Conservation (phyloP, 2,113 vertebrate species). For the Psittacula cyanocephala region DNA sequence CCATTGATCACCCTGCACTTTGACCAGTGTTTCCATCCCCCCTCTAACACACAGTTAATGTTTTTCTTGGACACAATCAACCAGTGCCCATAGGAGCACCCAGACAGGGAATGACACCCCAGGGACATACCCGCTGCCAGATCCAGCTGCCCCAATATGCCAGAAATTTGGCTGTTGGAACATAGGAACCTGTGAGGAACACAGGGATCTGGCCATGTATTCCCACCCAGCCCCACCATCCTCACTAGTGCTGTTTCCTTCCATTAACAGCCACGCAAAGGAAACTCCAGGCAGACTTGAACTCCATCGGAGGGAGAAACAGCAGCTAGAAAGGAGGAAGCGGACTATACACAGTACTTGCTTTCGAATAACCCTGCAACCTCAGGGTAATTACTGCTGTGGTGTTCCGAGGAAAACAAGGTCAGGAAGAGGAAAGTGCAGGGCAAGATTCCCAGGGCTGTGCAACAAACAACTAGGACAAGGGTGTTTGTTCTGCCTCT, state of each 20-base stretch:
- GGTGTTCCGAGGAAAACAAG: constrained; percentile 26
- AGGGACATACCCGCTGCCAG: background rate
- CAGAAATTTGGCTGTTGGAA: background rate
- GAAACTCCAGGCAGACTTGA: background rate
- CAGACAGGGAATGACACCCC: fast-evolving
- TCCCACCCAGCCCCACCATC: background rate
- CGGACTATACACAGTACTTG: background rate
- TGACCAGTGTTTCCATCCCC: background rate
- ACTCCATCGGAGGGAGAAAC: background rate
- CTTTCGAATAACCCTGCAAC: constrained; percentile 57
- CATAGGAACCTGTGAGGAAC: background rate
- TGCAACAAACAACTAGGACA: constrained; percentile 35
- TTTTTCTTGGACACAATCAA: background rate
- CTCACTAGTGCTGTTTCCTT: background rate
- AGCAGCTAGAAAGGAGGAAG: background rate
- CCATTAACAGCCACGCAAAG: background rate
- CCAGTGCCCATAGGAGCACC: background rate
- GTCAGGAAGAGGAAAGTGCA: background rate
- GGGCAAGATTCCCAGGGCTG: constrained; percentile 47
- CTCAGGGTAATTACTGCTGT: constrained; percentile 55
- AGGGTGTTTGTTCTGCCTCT: constrained; percentile 8
- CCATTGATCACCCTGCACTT: background rate
- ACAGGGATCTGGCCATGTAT: background rate
- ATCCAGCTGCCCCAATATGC: background rate
- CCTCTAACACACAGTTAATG: background rate